Evolutionary conservation across 1,140 invertebrate genomes (phyloP), one percentile per base, ranked within the genome.

Genomic region (Campodea augens): DNA sequence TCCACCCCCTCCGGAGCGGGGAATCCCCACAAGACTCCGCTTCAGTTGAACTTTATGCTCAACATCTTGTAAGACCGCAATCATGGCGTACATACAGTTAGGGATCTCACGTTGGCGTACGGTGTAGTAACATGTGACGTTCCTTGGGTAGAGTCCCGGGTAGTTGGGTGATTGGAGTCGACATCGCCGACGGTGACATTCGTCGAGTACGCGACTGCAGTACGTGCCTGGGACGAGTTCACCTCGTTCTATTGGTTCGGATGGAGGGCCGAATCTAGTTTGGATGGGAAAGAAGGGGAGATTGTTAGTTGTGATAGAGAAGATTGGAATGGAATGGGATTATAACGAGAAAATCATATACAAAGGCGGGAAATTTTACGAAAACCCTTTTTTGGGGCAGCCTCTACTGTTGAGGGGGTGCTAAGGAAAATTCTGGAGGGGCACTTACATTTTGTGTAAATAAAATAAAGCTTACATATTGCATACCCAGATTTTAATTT

Each of bases 161-260:
- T 83, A 90, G 67, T 90, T 90, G 19, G 87, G 86, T 27, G 84
- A 88, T 60, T 89, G 85, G 44, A 90, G 71, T 49, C 81, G 73
- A 63, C 85, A 90, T 41, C 75, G 72, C 63, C 81, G 83, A 58
- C 74, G 75, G 66, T 88, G 81, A 60, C 85, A 90, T 61, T 86
- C 79, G 62, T 78, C 83, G 67, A 84, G 87, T 61, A 85, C 84
- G 47, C 84, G 69, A 19, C 83, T 86, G 65, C 86, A 90, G 65
- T 87, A 86, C 40, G 85, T 87, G 46, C 82, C 82, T 12, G 79
- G 74, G 56, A 89, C 87, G 54, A 87, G 70, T 59, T 88, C 83
- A 44, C 84, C 84, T 53, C 81, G 62, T 63, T 79, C 52, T 3
- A 49, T 47, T 1, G 51, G 46, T 45, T 45, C 51, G 15, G 41